These are phyloP conservation scores for Abramis brama DNA, from an alignment of 2,113 vertebrate species.

Conservation along the genomic window DNA sequence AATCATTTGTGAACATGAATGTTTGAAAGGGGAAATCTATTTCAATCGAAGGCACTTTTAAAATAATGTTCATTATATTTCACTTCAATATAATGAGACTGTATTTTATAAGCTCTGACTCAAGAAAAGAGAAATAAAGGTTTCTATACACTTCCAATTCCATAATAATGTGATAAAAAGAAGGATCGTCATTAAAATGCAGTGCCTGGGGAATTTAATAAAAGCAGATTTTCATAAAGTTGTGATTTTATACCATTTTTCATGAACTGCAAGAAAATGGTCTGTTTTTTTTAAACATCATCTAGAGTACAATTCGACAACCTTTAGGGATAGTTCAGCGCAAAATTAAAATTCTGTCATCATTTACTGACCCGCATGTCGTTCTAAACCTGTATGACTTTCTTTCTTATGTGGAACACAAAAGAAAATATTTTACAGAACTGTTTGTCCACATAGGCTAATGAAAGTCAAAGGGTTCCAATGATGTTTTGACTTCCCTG, in stretches of 20 bases:
- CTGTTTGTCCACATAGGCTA: neutral
- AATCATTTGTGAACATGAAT: neutral
- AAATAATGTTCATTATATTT: neutral
- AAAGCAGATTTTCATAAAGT: neutral
- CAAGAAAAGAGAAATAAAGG: constrained; percentile 10
- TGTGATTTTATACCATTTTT: constrained; percentile 9
- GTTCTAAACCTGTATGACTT: neutral
- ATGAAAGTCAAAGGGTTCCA: neutral
- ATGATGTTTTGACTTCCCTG: neutral
- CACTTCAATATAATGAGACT: neutral
- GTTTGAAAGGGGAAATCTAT: neutral
- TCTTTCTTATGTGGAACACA: neutral
- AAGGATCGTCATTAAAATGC: constrained; percentile 14
- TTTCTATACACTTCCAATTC: neutral
- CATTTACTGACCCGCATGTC: neutral
- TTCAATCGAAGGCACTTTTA: neutral
- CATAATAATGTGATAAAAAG: neutral
- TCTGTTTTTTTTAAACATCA: neutral
- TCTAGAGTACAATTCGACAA: neutral
- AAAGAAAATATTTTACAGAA: neutral
- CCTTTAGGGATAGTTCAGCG: neutral
- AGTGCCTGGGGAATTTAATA: constrained; percentile 5
- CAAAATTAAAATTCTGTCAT: neutral
- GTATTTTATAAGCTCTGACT: neutral
- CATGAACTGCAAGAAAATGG: neutral